Conservation (phyloP, 2,888 invertebrate genomes). For the Frankliniella intonsa region DNA sequence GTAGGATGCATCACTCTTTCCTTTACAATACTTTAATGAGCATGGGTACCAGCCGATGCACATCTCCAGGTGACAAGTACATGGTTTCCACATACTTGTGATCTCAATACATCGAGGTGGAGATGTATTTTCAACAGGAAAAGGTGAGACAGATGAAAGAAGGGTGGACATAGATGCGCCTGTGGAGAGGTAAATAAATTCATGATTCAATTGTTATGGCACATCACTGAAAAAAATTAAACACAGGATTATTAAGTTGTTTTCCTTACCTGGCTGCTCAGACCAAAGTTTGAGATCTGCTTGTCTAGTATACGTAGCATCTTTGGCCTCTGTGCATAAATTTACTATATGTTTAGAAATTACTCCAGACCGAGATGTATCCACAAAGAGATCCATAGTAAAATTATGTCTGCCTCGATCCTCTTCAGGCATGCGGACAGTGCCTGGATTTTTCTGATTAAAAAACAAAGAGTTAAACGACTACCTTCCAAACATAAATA, state of each 20-base stretch:
- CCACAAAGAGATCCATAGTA: constrained; percentile 77
- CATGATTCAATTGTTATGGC: constrained; percentile 27
- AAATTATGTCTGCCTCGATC: constrained; percentile 79
- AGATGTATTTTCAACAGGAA: constrained; percentile 50
- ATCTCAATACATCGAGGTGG: constrained; percentile 59
- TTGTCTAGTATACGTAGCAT: constrained; percentile 70
- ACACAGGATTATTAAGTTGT: neutral
- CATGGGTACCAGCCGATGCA: constrained; percentile 96
- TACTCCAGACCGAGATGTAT: constrained; percentile 60
- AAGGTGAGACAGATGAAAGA: constrained; percentile 64
- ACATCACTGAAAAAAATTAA: neutral
- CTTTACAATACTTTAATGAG: constrained; percentile 89
- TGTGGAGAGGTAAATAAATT: constrained; percentile 43
- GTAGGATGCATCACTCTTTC: constrained; percentile 63
- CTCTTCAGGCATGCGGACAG: constrained; percentile 84
- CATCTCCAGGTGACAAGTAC: constrained; percentile 78
- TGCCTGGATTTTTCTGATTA: constrained; percentile 67
- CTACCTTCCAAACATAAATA: constrained; percentile 44
- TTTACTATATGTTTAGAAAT: constrained; percentile 69
- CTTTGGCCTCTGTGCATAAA: constrained; percentile 72
- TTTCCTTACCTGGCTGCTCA: constrained; percentile 62
- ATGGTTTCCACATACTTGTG: constrained; percentile 65
- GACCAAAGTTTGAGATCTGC: constrained; percentile 77
- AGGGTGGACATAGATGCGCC: constrained; percentile 69
- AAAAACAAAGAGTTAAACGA: constrained; percentile 37